A percentile compares a stretch with the other conserved stretches of the same genome.
phyloP scores from a whole-genome alignment of 2,888 invertebrate species.

The Mayetiola destructor region DNA sequence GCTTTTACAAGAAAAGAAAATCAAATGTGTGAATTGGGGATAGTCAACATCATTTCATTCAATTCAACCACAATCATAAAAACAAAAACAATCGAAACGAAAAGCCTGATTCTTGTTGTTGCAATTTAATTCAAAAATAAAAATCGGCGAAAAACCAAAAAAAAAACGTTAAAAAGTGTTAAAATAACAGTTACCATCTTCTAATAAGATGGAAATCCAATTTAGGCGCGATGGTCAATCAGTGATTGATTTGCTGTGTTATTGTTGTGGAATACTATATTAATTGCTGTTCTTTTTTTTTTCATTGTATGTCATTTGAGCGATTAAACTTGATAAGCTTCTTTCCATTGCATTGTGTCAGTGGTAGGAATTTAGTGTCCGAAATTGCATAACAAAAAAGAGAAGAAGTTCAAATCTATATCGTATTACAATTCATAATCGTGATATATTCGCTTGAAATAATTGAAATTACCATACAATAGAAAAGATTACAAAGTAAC shows the following conservation, averaged over 20 bases:
- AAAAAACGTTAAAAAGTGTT: neutral
- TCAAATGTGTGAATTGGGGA: constrained; percentile 9
- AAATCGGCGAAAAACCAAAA: neutral
- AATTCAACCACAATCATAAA: neutral
- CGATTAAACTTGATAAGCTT: constrained; percentile 7
- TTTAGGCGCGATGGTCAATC: no score
- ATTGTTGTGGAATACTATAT: neutral
- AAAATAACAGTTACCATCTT: no score
- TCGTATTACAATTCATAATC: constrained; percentile 14
- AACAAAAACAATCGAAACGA: neutral
- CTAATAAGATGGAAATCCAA: no score
- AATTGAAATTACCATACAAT: neutral
- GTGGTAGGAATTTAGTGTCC: no score
- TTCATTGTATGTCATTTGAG: neutral
- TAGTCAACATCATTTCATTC: neutral
- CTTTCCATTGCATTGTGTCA: no score
- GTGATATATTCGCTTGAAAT: constrained; percentile 1
- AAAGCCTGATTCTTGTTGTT: constrained; percentile 11
- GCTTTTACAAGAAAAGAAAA: neutral
- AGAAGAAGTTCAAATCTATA: constrained; percentile 2
- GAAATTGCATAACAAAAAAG: no score
- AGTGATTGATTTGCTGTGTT: no score
- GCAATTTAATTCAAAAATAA: neutral
- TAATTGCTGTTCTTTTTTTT: neutral
- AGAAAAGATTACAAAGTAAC: neutral